phyloP scores from a whole-genome alignment of 1,140 invertebrate genomes.

The Diorhabda carinulata region DNA sequence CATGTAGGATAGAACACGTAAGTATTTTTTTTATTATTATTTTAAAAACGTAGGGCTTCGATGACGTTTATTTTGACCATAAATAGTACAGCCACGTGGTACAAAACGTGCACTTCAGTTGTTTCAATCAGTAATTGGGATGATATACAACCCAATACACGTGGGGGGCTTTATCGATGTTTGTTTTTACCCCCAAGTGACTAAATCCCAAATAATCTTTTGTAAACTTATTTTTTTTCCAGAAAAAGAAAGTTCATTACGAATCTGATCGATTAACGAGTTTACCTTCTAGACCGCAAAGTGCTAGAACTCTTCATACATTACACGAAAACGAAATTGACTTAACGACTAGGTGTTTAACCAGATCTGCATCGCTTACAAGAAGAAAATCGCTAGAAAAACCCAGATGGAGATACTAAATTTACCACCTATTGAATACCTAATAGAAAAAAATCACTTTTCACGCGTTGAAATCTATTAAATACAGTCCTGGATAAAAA shows the following conservation, averaged over 20 bases:
- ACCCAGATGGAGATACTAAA: constrained; percentile 31
- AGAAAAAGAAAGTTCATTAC: constrained; percentile 9
- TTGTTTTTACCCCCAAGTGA: no score
- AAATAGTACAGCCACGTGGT: no score
- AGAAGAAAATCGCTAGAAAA: constrained; percentile 18
- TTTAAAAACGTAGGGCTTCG: no score
- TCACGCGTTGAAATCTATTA: no score
- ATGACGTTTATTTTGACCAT: no score
- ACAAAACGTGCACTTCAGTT: no score
- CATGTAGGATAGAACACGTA: constrained; percentile 7
- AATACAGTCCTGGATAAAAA: no score
- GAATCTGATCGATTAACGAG: not conserved
- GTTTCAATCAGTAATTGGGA: no score
- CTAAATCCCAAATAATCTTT: not conserved
- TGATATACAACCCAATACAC: no score
- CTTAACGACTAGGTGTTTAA: constrained; percentile 17
- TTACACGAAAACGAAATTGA: constrained; percentile 27
- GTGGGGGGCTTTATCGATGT: no score
- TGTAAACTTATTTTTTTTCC: constrained; percentile 5
- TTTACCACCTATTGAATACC: no score
- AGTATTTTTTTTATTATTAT: not conserved
- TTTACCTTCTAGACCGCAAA: constrained; percentile 10
- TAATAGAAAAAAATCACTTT: no score
- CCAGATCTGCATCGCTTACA: constrained; percentile 22
- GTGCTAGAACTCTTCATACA: constrained; percentile 24